These are phyloP conservation scores for Myocastor coypus DNA, from an alignment of 2,113 vertebrate species.

Conservation along the genomic window DNA sequence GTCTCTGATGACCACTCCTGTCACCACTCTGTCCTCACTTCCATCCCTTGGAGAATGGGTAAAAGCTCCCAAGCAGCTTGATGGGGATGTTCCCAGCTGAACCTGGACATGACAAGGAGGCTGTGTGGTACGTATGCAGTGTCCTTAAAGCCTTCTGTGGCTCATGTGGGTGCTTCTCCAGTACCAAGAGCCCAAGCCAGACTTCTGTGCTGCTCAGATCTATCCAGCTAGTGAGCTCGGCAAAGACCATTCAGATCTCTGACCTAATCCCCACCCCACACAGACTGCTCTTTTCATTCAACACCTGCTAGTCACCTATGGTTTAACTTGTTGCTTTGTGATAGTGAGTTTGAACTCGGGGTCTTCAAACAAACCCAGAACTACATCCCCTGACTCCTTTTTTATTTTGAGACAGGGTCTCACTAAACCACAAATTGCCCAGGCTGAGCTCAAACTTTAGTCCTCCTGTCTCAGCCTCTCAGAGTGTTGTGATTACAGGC, in stretches of 20 bases:
- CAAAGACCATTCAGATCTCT: not conserved
- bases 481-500: not conserved
- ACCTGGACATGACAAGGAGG: not conserved
- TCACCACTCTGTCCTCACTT: not conserved
- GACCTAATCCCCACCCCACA: not conserved
- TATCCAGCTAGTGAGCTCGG: not conserved
- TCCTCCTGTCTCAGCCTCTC: not conserved
- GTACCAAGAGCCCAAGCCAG: not conserved
- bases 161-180: not conserved
- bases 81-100: slow-evolving; percentile 1
- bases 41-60: not conserved
- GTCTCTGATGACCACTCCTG: not conserved
- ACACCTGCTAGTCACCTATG: not conserved
- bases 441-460: not conserved
- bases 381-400: not conserved
- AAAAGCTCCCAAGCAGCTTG: not conserved
- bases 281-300: not conserved
- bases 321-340: not conserved
- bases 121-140: accelerated
- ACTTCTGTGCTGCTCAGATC: not conserved
- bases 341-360: not conserved
- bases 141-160: not conserved
- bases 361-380: not conserved
- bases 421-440: not conserved
- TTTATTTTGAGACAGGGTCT: not conserved